These are phyloP conservation scores for Myiotriccus ornatus DNA, from an alignment of 2,797 vertebrate species.

Conservation along the genomic window DNA sequence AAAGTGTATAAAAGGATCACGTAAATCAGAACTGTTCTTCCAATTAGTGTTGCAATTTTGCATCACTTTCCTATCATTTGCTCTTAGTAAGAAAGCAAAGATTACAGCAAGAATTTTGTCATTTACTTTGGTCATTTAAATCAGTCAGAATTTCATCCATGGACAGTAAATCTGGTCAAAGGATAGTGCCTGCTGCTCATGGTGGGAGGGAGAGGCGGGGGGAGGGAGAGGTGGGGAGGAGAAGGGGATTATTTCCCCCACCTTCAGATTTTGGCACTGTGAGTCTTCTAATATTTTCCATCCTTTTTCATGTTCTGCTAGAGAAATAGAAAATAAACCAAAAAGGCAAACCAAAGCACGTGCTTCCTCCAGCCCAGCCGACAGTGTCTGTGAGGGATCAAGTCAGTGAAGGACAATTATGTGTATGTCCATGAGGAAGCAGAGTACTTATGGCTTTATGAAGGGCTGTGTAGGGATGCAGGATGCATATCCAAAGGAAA, in stretches of 20 bases:
- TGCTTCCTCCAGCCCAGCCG: rapidly evolving
- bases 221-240: rapidly evolving
- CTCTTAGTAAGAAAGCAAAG: not conserved
- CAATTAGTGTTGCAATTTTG: not conserved
- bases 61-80: not conserved
- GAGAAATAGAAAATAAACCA: not conserved
- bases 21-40: not conserved
- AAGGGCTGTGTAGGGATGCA: not conserved
- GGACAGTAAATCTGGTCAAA: not conserved
- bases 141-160: not conserved
- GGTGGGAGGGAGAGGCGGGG: rapidly evolving
- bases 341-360: rapidly evolving
- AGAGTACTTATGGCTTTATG: not conserved
- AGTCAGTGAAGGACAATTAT: not conserved
- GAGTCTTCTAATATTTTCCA: not conserved
- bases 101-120: not conserved
- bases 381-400: rapidly evolving
- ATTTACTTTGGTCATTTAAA: not conserved
- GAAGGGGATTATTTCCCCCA: rapidly evolving
- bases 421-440: not conserved
- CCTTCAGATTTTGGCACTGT: not conserved
- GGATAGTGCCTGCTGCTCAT: not conserved
- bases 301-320: not conserved
- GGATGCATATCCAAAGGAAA: not conserved
- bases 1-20: not conserved